A percentile compares a stretch with the other conserved stretches of the same genome.
These are phyloP conservation scores for Alectura lathami DNA, from an alignment of 2,113 vertebrate species.

Conservation along the genomic window DNA sequence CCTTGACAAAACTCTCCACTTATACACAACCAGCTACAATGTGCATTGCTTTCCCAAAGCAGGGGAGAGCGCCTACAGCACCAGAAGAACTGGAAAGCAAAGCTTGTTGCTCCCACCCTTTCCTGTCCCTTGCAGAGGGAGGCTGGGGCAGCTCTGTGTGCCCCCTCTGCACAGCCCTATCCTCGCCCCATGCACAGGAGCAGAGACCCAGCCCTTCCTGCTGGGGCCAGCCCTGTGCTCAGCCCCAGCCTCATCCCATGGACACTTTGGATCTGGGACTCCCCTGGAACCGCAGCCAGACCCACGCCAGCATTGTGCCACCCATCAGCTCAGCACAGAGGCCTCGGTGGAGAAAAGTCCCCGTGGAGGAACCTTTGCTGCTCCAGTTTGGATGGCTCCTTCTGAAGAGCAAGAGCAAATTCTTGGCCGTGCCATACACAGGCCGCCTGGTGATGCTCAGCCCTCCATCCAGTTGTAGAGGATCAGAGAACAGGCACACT, in stretches of 20 bases:
- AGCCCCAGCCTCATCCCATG: background rate
- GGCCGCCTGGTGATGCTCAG: background rate
- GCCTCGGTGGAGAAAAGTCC: background rate
- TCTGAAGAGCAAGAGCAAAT: background rate
- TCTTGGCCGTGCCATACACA: background rate
- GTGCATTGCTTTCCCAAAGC: background rate
- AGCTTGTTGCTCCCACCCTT: background rate
- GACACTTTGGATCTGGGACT: background rate
- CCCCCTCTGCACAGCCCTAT: background rate
- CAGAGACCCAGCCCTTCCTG: background rate
- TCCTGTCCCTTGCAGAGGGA: background rate
- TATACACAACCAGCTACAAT: accelerated
- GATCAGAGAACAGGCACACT: background rate
- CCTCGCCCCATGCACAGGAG: background rate
- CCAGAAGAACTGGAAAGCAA: background rate
- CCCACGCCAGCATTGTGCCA: background rate
- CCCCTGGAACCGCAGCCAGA: background rate
- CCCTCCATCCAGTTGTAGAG: background rate
- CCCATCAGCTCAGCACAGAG: background rate
- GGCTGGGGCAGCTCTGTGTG: background rate
- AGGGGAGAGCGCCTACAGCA: too few species aligned
- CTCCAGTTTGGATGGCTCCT: background rate
- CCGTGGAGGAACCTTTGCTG: background rate
- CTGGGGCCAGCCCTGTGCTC: background rate
- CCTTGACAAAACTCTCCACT: background rate